Base-by-base conservation (phyloP, 1,140 invertebrate genomes). In the Eufriesea mexicana region DNA sequence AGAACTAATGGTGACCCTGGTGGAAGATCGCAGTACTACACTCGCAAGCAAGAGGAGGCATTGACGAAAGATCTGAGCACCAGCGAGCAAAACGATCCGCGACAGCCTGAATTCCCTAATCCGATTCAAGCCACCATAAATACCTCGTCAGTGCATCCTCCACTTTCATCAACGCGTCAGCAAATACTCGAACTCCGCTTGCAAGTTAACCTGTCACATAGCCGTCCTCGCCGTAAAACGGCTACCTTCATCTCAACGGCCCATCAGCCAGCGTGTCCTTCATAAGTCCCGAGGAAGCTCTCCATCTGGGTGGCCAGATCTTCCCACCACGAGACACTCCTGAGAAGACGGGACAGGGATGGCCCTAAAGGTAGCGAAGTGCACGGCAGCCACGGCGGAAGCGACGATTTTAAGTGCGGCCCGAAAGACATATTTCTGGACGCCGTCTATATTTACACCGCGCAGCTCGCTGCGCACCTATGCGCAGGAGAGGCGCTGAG, bases 401-500 rank as follows among this genome's bases (percentile, higher is more conserved):
- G 90, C 91, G 83, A 88, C 85, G 83, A 88, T 91, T 90, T 89
- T 85, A 86, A 86, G 83, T 87, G 83, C 84, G 66, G 70, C 51
- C 83, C 79, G 67, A 84, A 91, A 91, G 89, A 91, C 91, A 91
- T 92, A 92, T 92, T 92, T 92, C 86, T 88, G 87, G 91, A 86
- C 87, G 84, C 79, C 73, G 45, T 84, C 92, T 92, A 92, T 91
- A 92, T 92, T 91, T 92, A 91, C 78, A 83, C 87, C 74, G 72
- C 57, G 76, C 28, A 55, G 79, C 35, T 57, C 55, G 82, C 83
- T 87, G 80, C 71, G 73, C 86, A 86, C 88, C 87, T 90, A 91
- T 86, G 79, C 84, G 89, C 75, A 86, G 86, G 86, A 87, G 72
- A 89, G 81, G 86, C 86, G 91, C 72, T 90, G 92, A 93, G 89